Base-by-base conservation (phyloP, 1,140 invertebrate genomes). In the Aphis craccivora region DNA sequence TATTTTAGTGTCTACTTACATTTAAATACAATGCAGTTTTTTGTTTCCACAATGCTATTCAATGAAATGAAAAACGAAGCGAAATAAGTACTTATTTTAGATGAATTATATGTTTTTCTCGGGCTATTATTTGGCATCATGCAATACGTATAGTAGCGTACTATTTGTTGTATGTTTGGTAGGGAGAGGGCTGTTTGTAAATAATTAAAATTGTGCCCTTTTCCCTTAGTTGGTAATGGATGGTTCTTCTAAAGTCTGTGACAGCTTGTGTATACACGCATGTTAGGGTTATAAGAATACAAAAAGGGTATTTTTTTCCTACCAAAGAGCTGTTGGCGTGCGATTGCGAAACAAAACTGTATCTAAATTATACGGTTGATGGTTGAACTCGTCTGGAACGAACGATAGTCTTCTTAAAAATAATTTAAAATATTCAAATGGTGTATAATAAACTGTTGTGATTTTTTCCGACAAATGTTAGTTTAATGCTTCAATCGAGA, bases 191-290 rank as follows among this genome's bases (percentile, higher is more conserved):
- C 11, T 67, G 55, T 90, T 90, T 67, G 89, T 90, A 67, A 90
- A 90, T 90, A 90, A 90, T 90, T 90, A 90, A 90, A 90, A 67
- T n/a, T 6, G 55, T 60, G 37, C 89, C 89, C 89, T 60, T 90
- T 67, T 43, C 89, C 40, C 53, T 30, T 40, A 90, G 53, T 90
- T 30, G 37, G 55, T 90, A 90, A 90, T 90, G 43, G 89, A 90
- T 90, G 89, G 89, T 90, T 43, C 89, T 43, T 37, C 37, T 18
- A 30, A 67, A 23, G 89, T 90, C 37, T 22, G 53, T 90, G 89
- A 90, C 89, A 90, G 53, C 89, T 90, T 43, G 37, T 60, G 37
- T 90, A 51, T 51, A 67, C 53, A 43, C 53, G 89, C 55, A 25
- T 20, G 89, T 60, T 43, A 14, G 55, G 89, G 37, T 90, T 67